Percentiles rank a stretch among this genome's conserved stretches.
These are phyloP conservation scores for Sacculina carcini DNA, from an alignment of 2,888 invertebrate genomes.

Conservation along the genomic window DNA sequence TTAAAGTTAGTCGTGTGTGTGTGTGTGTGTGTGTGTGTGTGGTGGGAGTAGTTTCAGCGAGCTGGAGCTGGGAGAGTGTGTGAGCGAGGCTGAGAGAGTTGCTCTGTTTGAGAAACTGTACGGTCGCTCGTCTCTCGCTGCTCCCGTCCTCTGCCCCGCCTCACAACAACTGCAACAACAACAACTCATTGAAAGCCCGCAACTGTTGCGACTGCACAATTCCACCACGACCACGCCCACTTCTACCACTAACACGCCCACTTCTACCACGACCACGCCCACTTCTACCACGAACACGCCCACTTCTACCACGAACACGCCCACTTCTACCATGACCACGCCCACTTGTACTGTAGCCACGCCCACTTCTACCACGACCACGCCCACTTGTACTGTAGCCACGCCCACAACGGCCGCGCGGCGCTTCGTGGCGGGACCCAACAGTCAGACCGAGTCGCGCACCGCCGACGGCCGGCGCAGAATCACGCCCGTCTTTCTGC, in stretches of 20 bases:
- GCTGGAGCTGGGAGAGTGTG: background rate
- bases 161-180: too few relatives aligned
- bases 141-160: too few relatives aligned
- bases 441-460: conserved; percentile 76
- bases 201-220: background rate
- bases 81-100: background rate
- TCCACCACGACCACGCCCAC: background rate
- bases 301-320: background rate
- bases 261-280: background rate
- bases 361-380: background rate
- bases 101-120: conserved; percentile 18
- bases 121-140: conserved; percentile 14
- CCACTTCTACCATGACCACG: background rate
- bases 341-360: background rate
- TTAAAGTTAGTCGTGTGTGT: too few relatives aligned
- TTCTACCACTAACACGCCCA: background rate
- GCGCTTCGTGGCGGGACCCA: conserved; percentile 28
- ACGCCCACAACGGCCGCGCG: background rate
- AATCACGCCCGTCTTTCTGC: conserved; percentile 87
- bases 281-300: background rate
- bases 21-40: too few relatives aligned
- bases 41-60: background rate
- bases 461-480: conserved; percentile 80
- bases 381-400: background rate
- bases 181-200: too few relatives aligned